phyloP scores from a whole-genome alignment of 2,113 vertebrate genomes.

The Leucopsar rothschildi region DNA sequence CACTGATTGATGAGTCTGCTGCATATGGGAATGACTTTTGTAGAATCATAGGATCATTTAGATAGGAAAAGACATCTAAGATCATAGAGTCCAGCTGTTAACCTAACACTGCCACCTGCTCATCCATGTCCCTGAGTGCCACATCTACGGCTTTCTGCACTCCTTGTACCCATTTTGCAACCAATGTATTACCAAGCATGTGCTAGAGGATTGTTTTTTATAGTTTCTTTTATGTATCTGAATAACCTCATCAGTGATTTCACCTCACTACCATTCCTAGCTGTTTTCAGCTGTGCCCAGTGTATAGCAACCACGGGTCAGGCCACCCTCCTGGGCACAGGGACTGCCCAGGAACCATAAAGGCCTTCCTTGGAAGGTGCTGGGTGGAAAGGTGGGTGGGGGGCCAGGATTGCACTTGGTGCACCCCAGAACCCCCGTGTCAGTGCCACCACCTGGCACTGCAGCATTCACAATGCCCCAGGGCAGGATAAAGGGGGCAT shows the following conservation, averaged over 20 bases:
- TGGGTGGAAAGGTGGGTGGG: background rate
- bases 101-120: background rate
- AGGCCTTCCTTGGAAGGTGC: background rate
- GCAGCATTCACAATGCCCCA: background rate
- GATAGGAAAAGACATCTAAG: background rate
- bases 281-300: background rate
- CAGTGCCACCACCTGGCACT: background rate
- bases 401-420: background rate
- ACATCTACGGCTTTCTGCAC: background rate
- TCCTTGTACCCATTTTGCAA: background rate
- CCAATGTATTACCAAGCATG: accelerated
- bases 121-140: background rate
- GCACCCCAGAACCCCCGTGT: accelerated
- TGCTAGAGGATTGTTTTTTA: background rate
- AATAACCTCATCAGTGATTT: background rate
- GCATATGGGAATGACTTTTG: background rate
- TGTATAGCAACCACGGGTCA: background rate
- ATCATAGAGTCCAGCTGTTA: background rate
- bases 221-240: background rate
- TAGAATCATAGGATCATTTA: background rate
- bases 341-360: background rate
- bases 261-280: background rate
- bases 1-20: background rate
- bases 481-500: background rate
- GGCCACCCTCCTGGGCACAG: background rate